Conservation (phyloP, 2,797 vertebrate species). For the Hipposideros larvatus region DNA sequence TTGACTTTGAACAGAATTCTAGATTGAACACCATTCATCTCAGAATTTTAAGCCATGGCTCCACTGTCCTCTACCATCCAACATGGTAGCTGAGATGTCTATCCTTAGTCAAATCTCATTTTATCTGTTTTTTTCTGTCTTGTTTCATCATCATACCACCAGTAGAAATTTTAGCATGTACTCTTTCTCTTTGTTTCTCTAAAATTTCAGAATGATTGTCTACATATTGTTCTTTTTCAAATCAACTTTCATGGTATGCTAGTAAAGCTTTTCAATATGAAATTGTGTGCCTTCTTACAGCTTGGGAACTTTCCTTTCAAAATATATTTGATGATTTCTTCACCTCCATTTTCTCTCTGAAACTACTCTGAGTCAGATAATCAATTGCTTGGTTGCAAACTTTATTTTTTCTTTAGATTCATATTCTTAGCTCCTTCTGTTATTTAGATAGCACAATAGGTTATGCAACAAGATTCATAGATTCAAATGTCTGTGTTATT, state of each 20-base stretch:
- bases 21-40: neutral
- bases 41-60: neutral
- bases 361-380: neutral
- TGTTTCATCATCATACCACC: neutral
- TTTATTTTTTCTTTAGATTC: neutral
- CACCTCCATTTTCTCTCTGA: neutral
- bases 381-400: neutral
- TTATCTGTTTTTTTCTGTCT: neutral
- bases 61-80: neutral
- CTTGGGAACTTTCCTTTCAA: neutral
- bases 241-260: neutral
- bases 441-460: neutral
- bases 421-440: neutral
- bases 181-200: neutral
- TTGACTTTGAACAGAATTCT: neutral
- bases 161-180: neutral
- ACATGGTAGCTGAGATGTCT: neutral
- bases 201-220: neutral
- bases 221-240: neutral
- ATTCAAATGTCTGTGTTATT: neutral
- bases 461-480: neutral
- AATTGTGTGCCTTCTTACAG: neutral
- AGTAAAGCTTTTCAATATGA: neutral
- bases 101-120: neutral
- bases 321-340: conserved; percentile 1